Evolutionary conservation across 2,113 vertebrate genomes (phyloP), one percentile per base, ranked within the genome.

Genomic region (Sprattus sprattus): DNA sequence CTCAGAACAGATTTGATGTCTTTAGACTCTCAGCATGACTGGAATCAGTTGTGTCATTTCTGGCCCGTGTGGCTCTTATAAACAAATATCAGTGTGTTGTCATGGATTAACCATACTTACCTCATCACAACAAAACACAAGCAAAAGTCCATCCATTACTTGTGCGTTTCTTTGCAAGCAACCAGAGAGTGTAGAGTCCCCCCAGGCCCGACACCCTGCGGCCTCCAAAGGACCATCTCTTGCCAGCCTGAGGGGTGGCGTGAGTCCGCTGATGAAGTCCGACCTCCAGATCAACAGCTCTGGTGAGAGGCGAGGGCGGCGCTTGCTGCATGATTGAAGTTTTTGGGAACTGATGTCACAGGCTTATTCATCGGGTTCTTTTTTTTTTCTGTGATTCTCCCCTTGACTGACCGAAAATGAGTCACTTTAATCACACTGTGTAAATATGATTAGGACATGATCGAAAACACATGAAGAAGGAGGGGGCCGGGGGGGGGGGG

Each of bases 111-210:
- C 64, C 64, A 25, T n/a, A n/a, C n/a, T n/a, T n/a, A 28, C 25
- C 64, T 67, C n/a, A 67, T 28, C n/a, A 67, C 64, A 67, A 67
- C 64, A 28, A 25, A 64, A 6, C 60, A 64, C 22, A 64, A 64
- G 25, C n/a, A 25, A 67, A 7, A n/a, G 3, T 25, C 7, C 25
- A 28, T 67, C 13, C 1, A 20, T 60, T 5, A 60, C 54, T 60
- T 20, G 54, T 22, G 54, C 6, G 54, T 20, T 82, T 86, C 28
- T 46, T 22, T 81, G 88, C 86, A n/a, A 95, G 93, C 90, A 94
- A 86, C 93, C 93, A 78, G 92, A 94, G 83, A 92, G 84, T 54
- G 92, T 93, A 86, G 93, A 95, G 81, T 60, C 82, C 44, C 90
- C 91, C 0, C 93, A 94, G 90, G 93, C 93, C 7, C 87, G 89